These are phyloP conservation scores for Thaumatotibia leucotreta DNA, from an alignment of 1,140 invertebrate genomes.

Conservation along the genomic window DNA sequence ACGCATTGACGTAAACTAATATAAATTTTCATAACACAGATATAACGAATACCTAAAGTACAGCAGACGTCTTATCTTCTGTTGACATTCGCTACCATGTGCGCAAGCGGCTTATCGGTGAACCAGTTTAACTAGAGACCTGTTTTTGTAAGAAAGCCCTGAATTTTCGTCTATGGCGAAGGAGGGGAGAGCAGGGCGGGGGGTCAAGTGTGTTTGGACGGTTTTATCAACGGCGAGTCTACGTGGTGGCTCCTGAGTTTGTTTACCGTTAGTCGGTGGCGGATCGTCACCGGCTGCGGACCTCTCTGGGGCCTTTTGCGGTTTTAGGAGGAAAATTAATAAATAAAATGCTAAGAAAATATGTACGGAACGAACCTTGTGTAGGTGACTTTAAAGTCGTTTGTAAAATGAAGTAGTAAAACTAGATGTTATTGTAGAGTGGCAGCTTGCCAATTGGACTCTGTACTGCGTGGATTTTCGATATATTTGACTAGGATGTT, in stretches of 20 bases:
- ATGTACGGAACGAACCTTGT: neutral
- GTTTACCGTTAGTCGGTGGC: conserved; percentile 53
- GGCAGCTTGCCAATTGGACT: neutral
- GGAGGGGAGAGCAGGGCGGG: neutral
- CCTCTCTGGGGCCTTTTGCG: conserved; percentile 28
- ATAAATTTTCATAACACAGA: neutral
- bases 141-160: neutral
- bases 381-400: neutral
- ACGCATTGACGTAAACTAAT: neutral
- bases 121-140: conserved; percentile 35
- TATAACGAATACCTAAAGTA: conserved; percentile 44
- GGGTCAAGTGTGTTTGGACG: conserved; percentile 31
- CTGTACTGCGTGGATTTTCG: neutral
- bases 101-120: conserved; percentile 54
- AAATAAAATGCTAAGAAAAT: neutral
- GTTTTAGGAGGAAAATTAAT: conserved; percentile 17
- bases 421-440: neutral
- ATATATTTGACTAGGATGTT: neutral
- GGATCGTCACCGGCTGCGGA: conserved; percentile 65
- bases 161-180: too few relatives aligned
- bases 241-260: conserved; percentile 43
- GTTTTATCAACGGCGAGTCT: conserved; percentile 48
- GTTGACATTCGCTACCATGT: conserved; percentile 69
- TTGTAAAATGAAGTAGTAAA: neutral
- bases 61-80: conserved; percentile 52